These are phyloP conservation scores for Polypterus bichir DNA, from an alignment of 2,113 vertebrate species.

Conservation along the genomic window DNA sequence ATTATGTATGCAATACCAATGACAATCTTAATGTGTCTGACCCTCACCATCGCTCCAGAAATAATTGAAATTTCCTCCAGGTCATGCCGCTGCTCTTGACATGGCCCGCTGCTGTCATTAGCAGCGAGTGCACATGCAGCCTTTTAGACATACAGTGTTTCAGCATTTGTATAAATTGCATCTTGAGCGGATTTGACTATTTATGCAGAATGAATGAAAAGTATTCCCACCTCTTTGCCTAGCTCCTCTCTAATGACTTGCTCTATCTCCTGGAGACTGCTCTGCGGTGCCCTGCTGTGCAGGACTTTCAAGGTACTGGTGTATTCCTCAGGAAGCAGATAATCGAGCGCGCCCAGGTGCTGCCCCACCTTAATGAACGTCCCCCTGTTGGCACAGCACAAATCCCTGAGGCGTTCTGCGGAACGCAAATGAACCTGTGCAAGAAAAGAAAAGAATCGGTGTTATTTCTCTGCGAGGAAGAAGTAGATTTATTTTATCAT, in stretches of 20 bases:
- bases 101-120: constrained; percentile 5
- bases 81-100: neutral
- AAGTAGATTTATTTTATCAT: too few relatives aligned
- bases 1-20: too few relatives aligned
- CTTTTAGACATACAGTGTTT: neutral
- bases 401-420: constrained; percentile 70
- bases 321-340: constrained; percentile 85
- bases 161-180: too few relatives aligned
- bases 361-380: constrained; percentile 97
- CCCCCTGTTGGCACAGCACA: constrained; percentile 91
- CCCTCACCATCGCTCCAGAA: too few relatives aligned
- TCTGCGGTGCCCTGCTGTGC: constrained; percentile 80
- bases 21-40: too few relatives aligned
- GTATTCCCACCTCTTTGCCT: constrained; percentile 68
- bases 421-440: constrained; percentile 77
- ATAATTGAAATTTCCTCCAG: too few relatives aligned
- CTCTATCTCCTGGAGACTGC: constrained; percentile 71
- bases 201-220: neutral
- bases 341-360: constrained; percentile 86
- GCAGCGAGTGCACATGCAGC: constrained; percentile 15
- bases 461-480: too few relatives aligned
- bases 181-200: constrained; percentile 1
- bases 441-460: neutral
- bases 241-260: constrained; percentile 87
- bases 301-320: constrained; percentile 82